Evolutionary conservation across 2,888 invertebrate genomes (phyloP).

Genomic region (Cepaea hortensis): DNA sequence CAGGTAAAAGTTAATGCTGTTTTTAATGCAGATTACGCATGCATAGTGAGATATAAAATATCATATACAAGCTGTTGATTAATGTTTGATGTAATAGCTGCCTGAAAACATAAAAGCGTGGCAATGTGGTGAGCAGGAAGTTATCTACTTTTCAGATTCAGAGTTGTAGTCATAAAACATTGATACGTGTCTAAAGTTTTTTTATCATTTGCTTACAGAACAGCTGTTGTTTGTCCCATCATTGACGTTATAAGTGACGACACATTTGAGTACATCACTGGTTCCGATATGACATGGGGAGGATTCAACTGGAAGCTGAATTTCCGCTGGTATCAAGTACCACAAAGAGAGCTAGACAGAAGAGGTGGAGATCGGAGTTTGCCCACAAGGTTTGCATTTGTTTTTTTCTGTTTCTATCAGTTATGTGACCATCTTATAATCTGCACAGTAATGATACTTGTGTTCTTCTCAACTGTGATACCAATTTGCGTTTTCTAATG

Average conservation of each 20-base stretch:
- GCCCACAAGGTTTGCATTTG: conserved; percentile 82
- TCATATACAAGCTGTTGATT: no score
- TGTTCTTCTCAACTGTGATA: no score
- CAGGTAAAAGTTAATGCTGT: conserved; percentile 77
- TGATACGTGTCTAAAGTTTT: no score
- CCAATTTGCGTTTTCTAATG: no score
- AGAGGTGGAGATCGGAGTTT: conserved; percentile 93
- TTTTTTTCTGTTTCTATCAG: background rate
- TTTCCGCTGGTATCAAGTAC: conserved; percentile 99
- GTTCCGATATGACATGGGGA: conserved; percentile 99
- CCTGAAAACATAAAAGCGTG: no score
- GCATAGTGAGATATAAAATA: no score
- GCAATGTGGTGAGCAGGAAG: no score
- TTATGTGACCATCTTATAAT: background rate
- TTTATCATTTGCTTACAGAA: conserved; percentile 72
- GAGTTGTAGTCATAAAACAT: no score
- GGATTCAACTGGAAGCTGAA: conserved; percentile 99
- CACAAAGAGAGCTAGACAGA: conserved; percentile 95
- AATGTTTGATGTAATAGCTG: no score
- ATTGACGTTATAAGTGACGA: conserved; percentile 99
- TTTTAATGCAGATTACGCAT: background rate
- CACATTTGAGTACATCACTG: conserved; percentile 98
- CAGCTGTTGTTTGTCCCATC: conserved; percentile 96
- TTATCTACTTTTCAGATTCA: no score
- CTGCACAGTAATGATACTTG: no score